Evolutionary conservation across 1,140 invertebrate species (phyloP), one percentile per base, ranked within the genome.

Genomic region (Orussus abietinus): DNA sequence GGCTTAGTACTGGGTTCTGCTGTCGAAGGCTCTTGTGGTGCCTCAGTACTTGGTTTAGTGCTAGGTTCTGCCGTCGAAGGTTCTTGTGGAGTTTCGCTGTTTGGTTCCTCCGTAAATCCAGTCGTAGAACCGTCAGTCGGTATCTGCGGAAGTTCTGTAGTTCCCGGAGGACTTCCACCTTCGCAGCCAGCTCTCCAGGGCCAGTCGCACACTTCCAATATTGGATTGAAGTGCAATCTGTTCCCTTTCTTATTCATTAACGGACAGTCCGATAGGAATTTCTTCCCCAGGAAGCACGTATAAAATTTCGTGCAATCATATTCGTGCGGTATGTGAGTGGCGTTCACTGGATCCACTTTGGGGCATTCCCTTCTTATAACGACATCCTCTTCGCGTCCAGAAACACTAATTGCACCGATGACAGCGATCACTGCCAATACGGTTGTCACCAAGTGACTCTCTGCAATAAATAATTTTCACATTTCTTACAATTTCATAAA

Each of bases 201-300:
- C 63, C 65, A 79, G 45, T 79, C 77, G 47, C 78, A 80, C 11
- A 72, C 55, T 45, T 65, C 55, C 1, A 57, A 45, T 0, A 4
- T 7, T 3, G 53, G 51, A 47, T 72, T 66, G 35, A 69, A 74
- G 34, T 71, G 53, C 3, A 71, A 38, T 5, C 42, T 56, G 1
- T 48, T 28, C 10, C 36, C 50, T 5, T 40, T 12, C 5, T 42
- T 44, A 48, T 59, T 60, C 2, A 19, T 10, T 0, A 21, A 18
- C 2, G 33, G 45, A 45, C 66, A 69, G 2, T 38, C 3, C n/a
- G 53, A 37, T 2, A 58, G 28, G n/a, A 51, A 32, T 0, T 51
- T 42, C 3, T 25, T 19, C 12, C 59, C 59, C 25, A 49, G 19
- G 12, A 20, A 30, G 30, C 72, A 74, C 6, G 50, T 61, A 31